Evolutionary conservation across 2,888 invertebrate species (phyloP).

Genomic region (Agelastica alni): DNA sequence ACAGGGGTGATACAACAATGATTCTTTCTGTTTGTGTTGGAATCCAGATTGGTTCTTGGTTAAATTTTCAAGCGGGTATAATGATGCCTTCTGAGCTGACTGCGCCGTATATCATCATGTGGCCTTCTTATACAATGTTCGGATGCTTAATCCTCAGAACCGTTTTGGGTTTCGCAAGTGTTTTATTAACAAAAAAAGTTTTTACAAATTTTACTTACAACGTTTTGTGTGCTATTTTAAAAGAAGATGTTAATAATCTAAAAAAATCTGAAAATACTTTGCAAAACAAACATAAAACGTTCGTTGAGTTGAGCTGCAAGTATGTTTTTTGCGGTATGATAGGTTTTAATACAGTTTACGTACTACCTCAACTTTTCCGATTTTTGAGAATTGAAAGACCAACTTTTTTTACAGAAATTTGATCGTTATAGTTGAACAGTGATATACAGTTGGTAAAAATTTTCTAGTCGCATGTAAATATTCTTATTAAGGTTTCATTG

Average conservation of each 20-base stretch:
- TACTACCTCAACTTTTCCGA: conserved; percentile 78
- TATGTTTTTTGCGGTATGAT: conserved; percentile 81
- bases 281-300: conserved; percentile 71
- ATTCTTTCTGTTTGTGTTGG: conserved; percentile 83
- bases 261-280: conserved; percentile 67
- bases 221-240: conserved; percentile 70
- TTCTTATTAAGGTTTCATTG: too few relatives aligned
- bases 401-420: conserved; percentile 83
- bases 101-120: conserved; percentile 74
- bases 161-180: conserved; percentile 74
- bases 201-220: conserved; percentile 73
- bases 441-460: too few relatives aligned
- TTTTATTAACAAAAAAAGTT: conserved; percentile 69
- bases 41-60: conserved; percentile 79
- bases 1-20: conserved; percentile 87
- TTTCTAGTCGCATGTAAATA: too few relatives aligned
- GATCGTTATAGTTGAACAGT: too few relatives aligned
- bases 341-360: conserved; percentile 76
- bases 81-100: conserved; percentile 63
- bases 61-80: conserved; percentile 80
- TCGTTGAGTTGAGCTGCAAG: conserved; percentile 82
- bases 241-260: conserved; percentile 68
- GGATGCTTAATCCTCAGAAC: conserved; percentile 71
- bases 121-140: conserved; percentile 77
- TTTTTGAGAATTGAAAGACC: conserved; percentile 77